Base-by-base conservation (phyloP, 1,140 invertebrate genomes). In the Parapsyche elsis region DNA sequence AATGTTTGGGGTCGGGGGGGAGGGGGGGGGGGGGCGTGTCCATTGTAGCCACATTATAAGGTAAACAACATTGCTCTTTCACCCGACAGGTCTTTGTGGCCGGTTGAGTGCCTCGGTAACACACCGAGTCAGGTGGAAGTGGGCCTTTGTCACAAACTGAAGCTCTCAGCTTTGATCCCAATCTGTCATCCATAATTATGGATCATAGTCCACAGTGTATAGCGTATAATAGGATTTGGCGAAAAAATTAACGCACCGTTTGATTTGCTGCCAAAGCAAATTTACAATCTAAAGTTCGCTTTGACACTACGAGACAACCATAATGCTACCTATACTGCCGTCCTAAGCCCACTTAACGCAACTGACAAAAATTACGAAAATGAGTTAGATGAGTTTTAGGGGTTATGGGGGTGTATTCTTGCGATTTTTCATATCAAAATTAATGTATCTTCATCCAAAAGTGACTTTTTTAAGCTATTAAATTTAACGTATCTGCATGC, bases 41-140 rank as follows among this genome's bases (percentile, higher is more conserved):
- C 49, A 24, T 59, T 75, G 75, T 64, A 59, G 75, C 53, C 73
- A 49, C 73, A 64, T 77, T 61, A 77, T 77, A 77, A 77, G 64
- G 75, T 77, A 77, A 77, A 77, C 75, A 59, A 77, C 75, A 30
- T 77, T 77, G 75, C 75, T 77, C 75, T 77, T 77, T 77, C 75
- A 77, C 75, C 75, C 75, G 75, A 26, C 59, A 64, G 75, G 75
- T 46, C 75, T 77, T 77, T 77, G 75, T 77, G 57, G 23, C 57
- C 26, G 75, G 75, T 61, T 77, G 75, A 77, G 59, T 77, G 75
- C 57, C 53, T 64, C 75, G 7, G 12, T 77, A 77, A 77, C 16
- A 59, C 16, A 77, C 75, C 59, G 75, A 77, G 75, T 77, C 75
- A 77, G 75, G 75, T 77, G 75, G 75, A 77, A 77, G 75, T 14